Evolutionary conservation across 2,888 invertebrate species (phyloP), one percentile per base, ranked within the genome.

Genomic region (Tipula unca): DNA sequence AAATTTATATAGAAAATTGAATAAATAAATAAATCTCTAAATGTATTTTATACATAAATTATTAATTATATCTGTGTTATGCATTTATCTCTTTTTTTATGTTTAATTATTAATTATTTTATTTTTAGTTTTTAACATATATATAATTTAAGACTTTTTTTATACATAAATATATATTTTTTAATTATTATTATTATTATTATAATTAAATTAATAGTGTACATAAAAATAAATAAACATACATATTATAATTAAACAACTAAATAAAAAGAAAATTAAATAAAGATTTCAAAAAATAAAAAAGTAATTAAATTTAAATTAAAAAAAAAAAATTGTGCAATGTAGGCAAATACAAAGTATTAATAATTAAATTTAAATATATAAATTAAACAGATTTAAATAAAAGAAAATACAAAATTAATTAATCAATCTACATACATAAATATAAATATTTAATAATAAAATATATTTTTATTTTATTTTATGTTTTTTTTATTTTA

Each of bases 341-440:
- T 84, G 84, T 84, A 84, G 84, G 84, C 36, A 84, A 83, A 84
- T 84, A 84, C 84, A 84, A 84, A 84, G 84, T 84, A 84, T 84
- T 84, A 84, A 39, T 84, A 84, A 32, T 83, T 32, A 83, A 83
- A 32, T 32, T 83, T 84, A 84, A 84, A 84, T 83, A 83, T 83
- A 83, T 83, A 83, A 83, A 83, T 83, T 83, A 83, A 83, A 32
- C 20, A 69, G 69, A 69, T 69, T n/a, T 69, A 69, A 69, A 69
- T 69, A 69, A 69, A 69, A 69, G 69, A 25, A 48, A 69, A 8
- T 69, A 69, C 69, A 69, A 69, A 69, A 13, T 69, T 69, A 69
- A 25, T 69, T 69, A 69, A 69, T 69, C 69, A 69, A 69, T 69
- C 25, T 69, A 69, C 69, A 48, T 69, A 69, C 42, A 48, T 48